Conservation (phyloP, 1,140 invertebrate species). For the Drosophila truncata region DNA sequence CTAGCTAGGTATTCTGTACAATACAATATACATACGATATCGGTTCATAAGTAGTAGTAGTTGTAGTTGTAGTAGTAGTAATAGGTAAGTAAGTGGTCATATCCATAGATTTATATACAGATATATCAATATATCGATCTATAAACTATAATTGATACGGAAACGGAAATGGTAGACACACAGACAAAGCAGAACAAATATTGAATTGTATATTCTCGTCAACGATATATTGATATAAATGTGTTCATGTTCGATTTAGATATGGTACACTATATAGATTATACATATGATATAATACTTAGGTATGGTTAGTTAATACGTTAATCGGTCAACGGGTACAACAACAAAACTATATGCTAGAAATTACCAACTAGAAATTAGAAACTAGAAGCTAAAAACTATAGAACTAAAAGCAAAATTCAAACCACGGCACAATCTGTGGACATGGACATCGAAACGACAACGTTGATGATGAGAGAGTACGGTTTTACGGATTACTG, state of each 20-base stretch:
- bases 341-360: constrained; percentile 69
- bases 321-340: constrained; percentile 60
- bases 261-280: constrained; percentile 54
- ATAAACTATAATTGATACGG: constrained; percentile 68
- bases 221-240: constrained; percentile 50
- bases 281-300: constrained; percentile 56
- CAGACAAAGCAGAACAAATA: constrained; percentile 24
- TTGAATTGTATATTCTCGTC: constrained; percentile 5
- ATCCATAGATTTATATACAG: constrained; percentile 47
- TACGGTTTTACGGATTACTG: constrained; percentile 56
- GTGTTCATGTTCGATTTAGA: constrained; percentile 39
- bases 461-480: constrained; percentile 70
- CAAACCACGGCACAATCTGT: constrained; percentile 56
- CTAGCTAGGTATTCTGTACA: constrained; percentile 76
- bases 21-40: constrained; percentile 70
- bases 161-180: constrained; percentile 27
- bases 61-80: constrained; percentile 16
- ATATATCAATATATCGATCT: constrained; percentile 46
- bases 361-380: constrained; percentile 56
- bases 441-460: constrained; percentile 74
- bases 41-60: constrained; percentile 46
- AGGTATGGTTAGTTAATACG: constrained; percentile 46
- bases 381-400: constrained; percentile 60
- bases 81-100: constrained; percentile 30
- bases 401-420: constrained; percentile 57